A percentile compares a stretch with the other conserved stretches of the same genome.
These are phyloP conservation scores for Watsonalla binaria DNA, from an alignment of 2,888 invertebrate genomes.

Conservation along the genomic window DNA sequence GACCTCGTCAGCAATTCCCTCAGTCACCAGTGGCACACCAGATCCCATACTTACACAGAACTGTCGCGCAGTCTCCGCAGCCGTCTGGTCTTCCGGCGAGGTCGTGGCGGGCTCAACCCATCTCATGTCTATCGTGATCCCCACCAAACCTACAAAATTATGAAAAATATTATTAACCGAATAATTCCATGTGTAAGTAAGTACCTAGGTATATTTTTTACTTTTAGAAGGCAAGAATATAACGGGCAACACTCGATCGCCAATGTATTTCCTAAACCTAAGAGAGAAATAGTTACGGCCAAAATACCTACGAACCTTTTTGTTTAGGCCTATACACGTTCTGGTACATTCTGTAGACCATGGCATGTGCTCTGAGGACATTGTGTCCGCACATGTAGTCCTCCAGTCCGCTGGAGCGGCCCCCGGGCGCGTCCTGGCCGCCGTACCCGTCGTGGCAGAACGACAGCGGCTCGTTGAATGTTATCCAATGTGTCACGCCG, in stretches of 20 bases:
- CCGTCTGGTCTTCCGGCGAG: conserved; percentile 49
- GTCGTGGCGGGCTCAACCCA: conserved; percentile 69
- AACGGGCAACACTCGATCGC: background rate
- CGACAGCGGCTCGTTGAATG: conserved; percentile 81
- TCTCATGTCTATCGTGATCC: conserved; percentile 61
- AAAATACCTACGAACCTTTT: conserved; percentile 16
- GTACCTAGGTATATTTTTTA: too few relatives aligned
- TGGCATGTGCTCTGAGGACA: conserved; percentile 81
- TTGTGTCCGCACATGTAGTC: conserved; percentile 82
- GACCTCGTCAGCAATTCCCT: too few relatives aligned
- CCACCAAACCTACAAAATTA: conserved; percentile 35
- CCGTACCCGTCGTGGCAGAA: conserved; percentile 73
- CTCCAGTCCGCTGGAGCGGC: conserved; percentile 69
- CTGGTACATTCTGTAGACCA: conserved; percentile 79
- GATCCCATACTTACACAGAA: conserved; percentile 46
- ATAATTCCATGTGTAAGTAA: background rate
- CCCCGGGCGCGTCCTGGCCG: conserved; percentile 69
- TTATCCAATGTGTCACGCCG: conserved; percentile 77
- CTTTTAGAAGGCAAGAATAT: too few relatives aligned
- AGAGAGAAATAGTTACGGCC: too few relatives aligned
- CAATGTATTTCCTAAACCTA: background rate
- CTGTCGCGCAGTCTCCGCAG: conserved; percentile 67
- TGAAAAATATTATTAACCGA: background rate
- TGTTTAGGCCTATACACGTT: conserved; percentile 46
- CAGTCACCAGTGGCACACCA: too few relatives aligned